Evolutionary conservation across 2,888 invertebrate genomes (phyloP).

Genomic region (Ectemnius continuus): DNA sequence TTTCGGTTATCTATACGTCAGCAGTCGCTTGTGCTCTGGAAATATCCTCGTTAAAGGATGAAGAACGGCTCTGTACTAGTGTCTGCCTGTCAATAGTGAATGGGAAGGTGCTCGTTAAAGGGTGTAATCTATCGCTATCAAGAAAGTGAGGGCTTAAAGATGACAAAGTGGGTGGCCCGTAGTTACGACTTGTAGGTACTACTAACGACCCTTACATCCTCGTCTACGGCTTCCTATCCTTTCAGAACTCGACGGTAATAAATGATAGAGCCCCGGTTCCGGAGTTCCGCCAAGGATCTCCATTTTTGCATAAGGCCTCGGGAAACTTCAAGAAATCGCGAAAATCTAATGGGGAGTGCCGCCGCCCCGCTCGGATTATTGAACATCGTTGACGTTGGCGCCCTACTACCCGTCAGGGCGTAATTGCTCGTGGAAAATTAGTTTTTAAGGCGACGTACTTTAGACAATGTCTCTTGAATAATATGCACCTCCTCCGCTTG

Average conservation of each 20-base stretch:
- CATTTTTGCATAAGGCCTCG: constrained; percentile 20
- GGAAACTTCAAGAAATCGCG: constrained; percentile 1
- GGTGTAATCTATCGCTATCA: constrained; percentile 43
- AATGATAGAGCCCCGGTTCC: constrained; percentile 40
- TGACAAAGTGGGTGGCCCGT: constrained; percentile 50
- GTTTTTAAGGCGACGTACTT: constrained; percentile 9
- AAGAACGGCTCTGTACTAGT: not conserved
- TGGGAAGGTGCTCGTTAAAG: constrained; percentile 36
- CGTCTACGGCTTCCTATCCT: constrained; percentile 44
- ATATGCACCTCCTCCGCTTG: no score
- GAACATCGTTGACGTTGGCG: no score
- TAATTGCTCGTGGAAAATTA: constrained; percentile 26
- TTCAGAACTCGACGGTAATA: constrained; percentile 45
- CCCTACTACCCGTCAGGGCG: not conserved
- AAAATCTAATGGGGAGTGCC: no score
- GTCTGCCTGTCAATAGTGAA: not conserved
- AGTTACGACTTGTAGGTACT: constrained; percentile 40
- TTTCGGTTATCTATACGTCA: not conserved
- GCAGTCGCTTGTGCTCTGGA: no score
- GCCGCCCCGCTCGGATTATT: no score
- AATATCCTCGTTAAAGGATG: not conserved
- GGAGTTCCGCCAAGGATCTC: constrained; percentile 9
- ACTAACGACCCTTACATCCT: constrained; percentile 52
- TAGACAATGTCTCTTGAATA: not conserved
- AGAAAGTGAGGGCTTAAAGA: constrained; percentile 45